These are phyloP conservation scores for Chaetogeoica ovagalla DNA, from an alignment of 2,888 invertebrate genomes.

Conservation along the genomic window DNA sequence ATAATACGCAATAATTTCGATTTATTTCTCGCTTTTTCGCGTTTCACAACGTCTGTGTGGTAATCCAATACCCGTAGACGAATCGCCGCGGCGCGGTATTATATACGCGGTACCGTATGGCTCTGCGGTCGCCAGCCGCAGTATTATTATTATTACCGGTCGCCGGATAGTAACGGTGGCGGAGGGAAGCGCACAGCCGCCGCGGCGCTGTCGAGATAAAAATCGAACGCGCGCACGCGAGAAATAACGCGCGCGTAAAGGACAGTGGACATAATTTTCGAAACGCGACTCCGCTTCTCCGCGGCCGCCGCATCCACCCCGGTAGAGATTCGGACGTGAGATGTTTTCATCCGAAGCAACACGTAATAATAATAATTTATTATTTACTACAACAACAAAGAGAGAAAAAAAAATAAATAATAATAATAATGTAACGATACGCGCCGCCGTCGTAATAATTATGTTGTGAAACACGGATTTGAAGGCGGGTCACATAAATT, in stretches of 20 bases:
- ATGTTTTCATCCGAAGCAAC: conserved; percentile 47
- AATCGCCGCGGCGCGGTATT: too few relatives aligned
- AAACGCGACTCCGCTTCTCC: conserved; percentile 31
- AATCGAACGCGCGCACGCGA: conserved; percentile 40
- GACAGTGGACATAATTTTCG: conserved; percentile 44
- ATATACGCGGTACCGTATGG: too few relatives aligned
- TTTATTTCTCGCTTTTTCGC: too few relatives aligned
- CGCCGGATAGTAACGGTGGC: background rate
- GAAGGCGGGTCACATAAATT: conserved; percentile 49
- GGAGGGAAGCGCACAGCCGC: conserved; percentile 33
- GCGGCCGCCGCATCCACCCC: background rate
- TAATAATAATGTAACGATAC: conserved; percentile 52
- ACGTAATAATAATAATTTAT: conserved; percentile 53
- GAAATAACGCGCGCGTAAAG: conserved; percentile 50
- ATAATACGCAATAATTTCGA: too few relatives aligned
- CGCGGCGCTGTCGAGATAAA: conserved; percentile 35
- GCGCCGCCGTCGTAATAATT: conserved; percentile 29
- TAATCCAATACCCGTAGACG: too few relatives aligned
- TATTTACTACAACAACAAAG: conserved; percentile 1
- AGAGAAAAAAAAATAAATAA: conserved; percentile 45
- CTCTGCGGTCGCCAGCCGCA: too few relatives aligned
- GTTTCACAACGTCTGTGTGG: too few relatives aligned
- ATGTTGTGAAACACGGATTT: conserved; percentile 52
- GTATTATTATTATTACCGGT: too few relatives aligned
- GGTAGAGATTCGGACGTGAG: conserved; percentile 50